Evolutionary conservation across 2,797 vertebrate species (phyloP).

Genomic region (Lagocephalus sceleratus): DNA sequence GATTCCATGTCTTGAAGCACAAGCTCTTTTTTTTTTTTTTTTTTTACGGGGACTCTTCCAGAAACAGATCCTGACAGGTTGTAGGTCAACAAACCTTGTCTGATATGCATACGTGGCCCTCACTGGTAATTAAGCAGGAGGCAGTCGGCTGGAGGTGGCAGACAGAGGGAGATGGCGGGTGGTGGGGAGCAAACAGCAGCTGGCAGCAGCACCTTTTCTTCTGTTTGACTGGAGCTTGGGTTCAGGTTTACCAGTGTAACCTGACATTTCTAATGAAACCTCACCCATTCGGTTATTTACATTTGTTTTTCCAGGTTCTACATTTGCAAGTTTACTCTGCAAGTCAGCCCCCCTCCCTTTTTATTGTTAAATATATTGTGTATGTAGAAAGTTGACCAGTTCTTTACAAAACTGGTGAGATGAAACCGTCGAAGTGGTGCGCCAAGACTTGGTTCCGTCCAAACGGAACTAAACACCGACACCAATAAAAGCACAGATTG

Average conservation of each 20-base stretch:
- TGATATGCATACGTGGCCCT: not conserved
- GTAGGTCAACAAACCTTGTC: not conserved
- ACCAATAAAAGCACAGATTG: constrained; percentile 20
- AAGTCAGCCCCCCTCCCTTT: not conserved
- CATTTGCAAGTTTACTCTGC: not conserved
- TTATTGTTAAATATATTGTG: no score
- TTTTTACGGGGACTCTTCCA: not conserved
- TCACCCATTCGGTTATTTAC: not conserved
- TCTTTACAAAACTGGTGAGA: not conserved
- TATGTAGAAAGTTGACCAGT: no score
- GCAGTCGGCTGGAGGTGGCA: constrained; percentile 19
- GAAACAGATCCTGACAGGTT: not conserved
- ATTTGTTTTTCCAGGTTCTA: no score
- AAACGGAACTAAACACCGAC: constrained; percentile 1
- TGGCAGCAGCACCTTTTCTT: constrained; percentile 9
- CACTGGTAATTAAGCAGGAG: not conserved
- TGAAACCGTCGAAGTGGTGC: not conserved
- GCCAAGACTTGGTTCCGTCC: not conserved
- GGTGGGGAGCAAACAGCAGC: constrained; percentile 15
- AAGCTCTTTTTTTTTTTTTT: not conserved
- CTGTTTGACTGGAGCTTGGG: no score
- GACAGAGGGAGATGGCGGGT: constrained; percentile 4
- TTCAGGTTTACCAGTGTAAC: no score
- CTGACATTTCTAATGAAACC: no score
- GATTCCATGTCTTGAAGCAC: no score